phyloP scores from a whole-genome alignment of 2,888 invertebrate species.

The Escarpia spicata region DNA sequence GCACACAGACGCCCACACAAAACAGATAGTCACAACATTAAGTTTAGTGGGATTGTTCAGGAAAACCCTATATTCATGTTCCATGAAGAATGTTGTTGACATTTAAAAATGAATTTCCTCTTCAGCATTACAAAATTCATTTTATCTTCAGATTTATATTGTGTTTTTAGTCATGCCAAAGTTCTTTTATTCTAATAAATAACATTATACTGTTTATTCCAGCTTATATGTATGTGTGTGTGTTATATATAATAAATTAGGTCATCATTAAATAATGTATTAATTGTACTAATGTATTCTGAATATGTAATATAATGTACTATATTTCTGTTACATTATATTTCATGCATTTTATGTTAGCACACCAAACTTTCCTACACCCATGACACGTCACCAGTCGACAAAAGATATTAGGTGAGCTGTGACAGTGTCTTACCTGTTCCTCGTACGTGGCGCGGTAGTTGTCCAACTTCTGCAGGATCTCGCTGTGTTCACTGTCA shows the following conservation, averaged over 20 bases:
- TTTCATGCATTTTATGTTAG: neutral
- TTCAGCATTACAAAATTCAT: neutral
- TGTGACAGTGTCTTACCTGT: conserved; percentile 50
- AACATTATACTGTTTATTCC: too few relatives aligned
- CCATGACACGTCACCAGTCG: too few relatives aligned
- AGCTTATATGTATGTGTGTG: too few relatives aligned
- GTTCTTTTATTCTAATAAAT: neutral
- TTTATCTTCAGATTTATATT: neutral
- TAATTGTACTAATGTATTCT: too few relatives aligned
- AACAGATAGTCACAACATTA: neutral
- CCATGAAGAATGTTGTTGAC: neutral
- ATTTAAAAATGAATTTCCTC: neutral
- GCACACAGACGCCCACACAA: neutral
- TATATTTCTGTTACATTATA: too few relatives aligned
- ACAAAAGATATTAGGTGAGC: neutral
- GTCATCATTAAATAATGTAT: too few relatives aligned
- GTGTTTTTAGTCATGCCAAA: too few relatives aligned
- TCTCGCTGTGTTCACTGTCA: conserved; percentile 63
- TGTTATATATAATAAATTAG: too few relatives aligned
- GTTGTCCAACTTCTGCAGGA: conserved; percentile 60
- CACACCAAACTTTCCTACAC: neutral
- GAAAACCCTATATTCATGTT: neutral
- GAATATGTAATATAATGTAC: too few relatives aligned
- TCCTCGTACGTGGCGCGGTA: conserved; percentile 64
- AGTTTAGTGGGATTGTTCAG: neutral